Evolutionary conservation across 2,888 invertebrate species (phyloP).

Genomic region (Heliconius erato): DNA sequence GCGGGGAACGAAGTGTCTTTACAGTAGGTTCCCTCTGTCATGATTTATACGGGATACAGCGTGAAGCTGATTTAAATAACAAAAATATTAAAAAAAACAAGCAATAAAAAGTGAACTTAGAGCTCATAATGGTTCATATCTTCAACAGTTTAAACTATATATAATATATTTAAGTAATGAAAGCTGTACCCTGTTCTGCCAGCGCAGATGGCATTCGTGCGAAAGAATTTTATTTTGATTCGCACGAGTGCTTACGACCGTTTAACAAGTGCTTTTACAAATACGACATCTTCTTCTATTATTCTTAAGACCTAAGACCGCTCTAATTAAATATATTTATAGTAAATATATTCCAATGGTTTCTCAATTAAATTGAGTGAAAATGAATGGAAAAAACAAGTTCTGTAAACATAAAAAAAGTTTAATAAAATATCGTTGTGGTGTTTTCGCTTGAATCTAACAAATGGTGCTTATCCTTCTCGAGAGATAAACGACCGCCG

Average conservation of each 20-base stretch:
- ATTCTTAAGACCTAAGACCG: not conserved
- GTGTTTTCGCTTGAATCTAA: conserved; percentile 63
- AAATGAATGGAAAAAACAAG: not conserved
- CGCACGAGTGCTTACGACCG: conserved; percentile 18
- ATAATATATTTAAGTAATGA: conserved; percentile 3
- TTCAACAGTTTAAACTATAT: not conserved
- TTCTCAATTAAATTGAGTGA: not conserved
- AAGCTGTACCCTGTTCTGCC: not conserved
- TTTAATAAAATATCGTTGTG: conserved; percentile 55
- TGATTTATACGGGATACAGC: too few relatives aligned
- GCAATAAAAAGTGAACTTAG: too few relatives aligned
- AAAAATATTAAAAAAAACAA: too few relatives aligned
- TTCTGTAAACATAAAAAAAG: conserved; percentile 36
- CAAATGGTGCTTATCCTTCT: conserved; percentile 75
- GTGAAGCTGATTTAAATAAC: too few relatives aligned
- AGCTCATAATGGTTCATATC: too few relatives aligned
- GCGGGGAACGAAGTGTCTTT: too few relatives aligned
- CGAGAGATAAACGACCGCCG: conserved; percentile 68
- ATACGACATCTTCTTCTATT: conserved; percentile 1
- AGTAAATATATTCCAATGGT: not conserved
- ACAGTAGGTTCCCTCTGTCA: too few relatives aligned
- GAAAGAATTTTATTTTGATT: conserved; percentile 15
- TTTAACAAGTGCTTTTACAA: conserved; percentile 20
- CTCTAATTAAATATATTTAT: not conserved
- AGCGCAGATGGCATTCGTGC: conserved; percentile 23